These are phyloP conservation scores for Psittacara wagleri DNA, from an alignment of 2,113 vertebrate genomes.

Conservation along the genomic window DNA sequence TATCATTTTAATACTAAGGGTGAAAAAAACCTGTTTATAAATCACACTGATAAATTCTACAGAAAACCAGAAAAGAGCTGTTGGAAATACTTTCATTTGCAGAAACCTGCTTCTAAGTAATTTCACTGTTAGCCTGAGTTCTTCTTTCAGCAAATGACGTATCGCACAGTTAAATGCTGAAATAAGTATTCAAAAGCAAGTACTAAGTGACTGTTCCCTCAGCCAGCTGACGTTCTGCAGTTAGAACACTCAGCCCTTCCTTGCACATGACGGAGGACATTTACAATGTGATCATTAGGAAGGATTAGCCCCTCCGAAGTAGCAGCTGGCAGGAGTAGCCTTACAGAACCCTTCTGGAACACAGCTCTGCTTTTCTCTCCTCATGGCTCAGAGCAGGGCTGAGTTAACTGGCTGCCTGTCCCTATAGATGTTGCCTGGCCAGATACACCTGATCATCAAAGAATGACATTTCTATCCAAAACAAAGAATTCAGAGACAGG, in stretches of 20 bases:
- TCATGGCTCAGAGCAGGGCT: not conserved
- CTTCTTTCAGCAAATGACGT: not conserved
- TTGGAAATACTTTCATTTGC: not conserved
- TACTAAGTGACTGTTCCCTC: not conserved
- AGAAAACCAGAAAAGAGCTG: not conserved
- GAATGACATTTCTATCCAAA: not conserved
- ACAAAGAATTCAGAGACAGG: not conserved
- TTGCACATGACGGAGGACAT: not conserved
- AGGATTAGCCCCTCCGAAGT: not conserved
- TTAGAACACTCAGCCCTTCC: not conserved
- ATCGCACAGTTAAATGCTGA: not conserved
- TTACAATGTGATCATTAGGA: not conserved
- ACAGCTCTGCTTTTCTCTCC: not conserved
- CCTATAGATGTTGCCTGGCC: not conserved
- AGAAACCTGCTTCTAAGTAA: not conserved
- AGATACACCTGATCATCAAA: not conserved
- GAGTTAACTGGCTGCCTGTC: not conserved
- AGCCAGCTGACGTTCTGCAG: not conserved
- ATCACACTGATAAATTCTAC: not conserved
- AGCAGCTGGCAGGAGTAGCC: not conserved
- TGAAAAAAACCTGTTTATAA: not conserved
- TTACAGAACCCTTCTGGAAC: not conserved
- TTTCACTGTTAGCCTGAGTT: not conserved
- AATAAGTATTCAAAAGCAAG: not conserved
- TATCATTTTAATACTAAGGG: not conserved